Conservation (phyloP, 2,113 vertebrate genomes). For the Dendrocopos noguchii region DNA sequence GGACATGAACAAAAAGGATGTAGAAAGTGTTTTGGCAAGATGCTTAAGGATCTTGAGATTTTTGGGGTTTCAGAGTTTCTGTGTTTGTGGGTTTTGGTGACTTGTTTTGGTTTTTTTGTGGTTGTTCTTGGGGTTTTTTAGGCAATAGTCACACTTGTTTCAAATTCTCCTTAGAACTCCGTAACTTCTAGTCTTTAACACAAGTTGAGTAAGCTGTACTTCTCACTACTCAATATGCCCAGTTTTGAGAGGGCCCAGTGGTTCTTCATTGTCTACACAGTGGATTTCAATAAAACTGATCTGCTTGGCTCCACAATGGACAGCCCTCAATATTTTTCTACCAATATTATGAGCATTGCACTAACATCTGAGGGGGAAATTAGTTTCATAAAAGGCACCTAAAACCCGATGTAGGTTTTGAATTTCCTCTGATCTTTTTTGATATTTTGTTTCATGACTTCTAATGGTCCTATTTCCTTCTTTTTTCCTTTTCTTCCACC, state of each 20-base stretch:
- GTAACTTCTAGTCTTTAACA: not conserved
- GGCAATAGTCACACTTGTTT: not conserved
- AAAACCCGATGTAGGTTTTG: not conserved
- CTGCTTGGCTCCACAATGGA: not conserved
- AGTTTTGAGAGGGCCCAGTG: not conserved
- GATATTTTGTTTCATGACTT: not conserved
- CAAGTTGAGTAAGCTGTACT: not conserved
- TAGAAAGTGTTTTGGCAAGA: not conserved
- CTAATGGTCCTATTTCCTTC: not conserved
- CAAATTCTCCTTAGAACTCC: not conserved
- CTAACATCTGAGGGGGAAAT: not conserved
- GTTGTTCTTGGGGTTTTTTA: not conserved
- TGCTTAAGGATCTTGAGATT: not conserved
- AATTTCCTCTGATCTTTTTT: not conserved
- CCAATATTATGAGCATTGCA: not conserved
- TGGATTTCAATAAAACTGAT: not conserved
- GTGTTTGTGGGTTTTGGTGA: no score
- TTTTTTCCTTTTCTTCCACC: no score
- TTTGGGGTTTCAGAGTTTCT: no score
- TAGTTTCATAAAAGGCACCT: not conserved
- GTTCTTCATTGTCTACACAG: not conserved
- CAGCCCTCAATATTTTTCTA: no score
- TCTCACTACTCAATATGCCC: not conserved
- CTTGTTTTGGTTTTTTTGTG: no score
- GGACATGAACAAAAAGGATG: not conserved